Evolutionary conservation across 2,888 invertebrate genomes (phyloP).

Genomic region (Protonemura montana): DNA sequence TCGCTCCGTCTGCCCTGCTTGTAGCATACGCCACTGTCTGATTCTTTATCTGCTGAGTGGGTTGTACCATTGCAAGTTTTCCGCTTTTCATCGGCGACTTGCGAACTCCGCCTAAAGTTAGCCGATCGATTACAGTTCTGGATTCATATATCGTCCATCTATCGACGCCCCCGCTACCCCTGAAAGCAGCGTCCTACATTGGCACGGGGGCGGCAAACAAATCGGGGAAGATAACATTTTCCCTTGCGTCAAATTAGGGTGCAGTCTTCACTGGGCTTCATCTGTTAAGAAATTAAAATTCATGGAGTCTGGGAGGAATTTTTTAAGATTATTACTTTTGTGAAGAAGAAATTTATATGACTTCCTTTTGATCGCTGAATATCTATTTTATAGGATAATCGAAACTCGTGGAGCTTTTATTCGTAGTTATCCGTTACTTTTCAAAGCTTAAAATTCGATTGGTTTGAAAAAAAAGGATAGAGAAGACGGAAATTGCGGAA

Average conservation of each 20-base stretch:
- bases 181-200: background rate
- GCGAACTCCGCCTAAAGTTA: background rate
- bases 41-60: background rate
- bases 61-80: background rate
- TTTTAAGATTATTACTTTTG: background rate
- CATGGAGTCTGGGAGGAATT: background rate
- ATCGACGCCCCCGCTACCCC: background rate
- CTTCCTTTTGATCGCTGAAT: background rate
- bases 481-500: no score
- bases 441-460: no score
- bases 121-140: background rate
- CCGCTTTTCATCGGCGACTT: background rate
- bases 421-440: background rate
- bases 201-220: background rate
- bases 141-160: constrained; percentile 2
- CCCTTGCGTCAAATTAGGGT: background rate
- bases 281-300: background rate
- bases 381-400: background rate
- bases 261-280: background rate
- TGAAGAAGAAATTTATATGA: background rate
- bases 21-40: background rate
- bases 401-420: background rate
- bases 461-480: no score
- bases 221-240: constrained; percentile 13
- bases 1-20: no score